These are phyloP conservation scores for Toxotes chatareus DNA, from an alignment of 2,113 vertebrate genomes.

Conservation along the genomic window DNA sequence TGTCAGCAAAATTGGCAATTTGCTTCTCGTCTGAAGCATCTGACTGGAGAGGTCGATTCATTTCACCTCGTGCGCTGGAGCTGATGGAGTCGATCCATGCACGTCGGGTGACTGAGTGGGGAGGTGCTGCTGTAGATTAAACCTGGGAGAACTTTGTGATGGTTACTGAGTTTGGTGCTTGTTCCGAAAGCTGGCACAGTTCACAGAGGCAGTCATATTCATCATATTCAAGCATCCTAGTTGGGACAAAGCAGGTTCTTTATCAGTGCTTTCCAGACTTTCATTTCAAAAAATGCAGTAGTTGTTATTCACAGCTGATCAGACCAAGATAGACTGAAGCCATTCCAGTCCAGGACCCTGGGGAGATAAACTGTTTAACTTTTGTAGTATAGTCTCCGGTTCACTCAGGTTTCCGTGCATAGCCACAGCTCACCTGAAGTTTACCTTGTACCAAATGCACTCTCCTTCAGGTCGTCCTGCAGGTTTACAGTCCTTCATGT, in stretches of 20 bases:
- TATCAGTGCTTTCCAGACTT: background rate
- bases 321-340: no score
- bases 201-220: background rate
- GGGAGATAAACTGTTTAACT: no score
- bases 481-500: no score
- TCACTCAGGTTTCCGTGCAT: no score
- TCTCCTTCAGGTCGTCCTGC: no score
- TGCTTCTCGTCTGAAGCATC: slow-evolving; percentile 7
- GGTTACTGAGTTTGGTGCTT: background rate
- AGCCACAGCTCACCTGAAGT: no score
- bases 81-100: slow-evolving; percentile 8
- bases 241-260: background rate
- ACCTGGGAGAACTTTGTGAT: background rate
- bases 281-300: no score
- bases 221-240: background rate
- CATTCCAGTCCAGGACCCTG: no score
- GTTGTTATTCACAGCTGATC: no score
- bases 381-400: no score
- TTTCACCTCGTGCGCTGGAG: slow-evolving; percentile 37
- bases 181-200: background rate
- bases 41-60: slow-evolving; percentile 20
- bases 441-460: no score
- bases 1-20: slow-evolving; percentile 49
- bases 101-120: background rate
- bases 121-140: background rate